A percentile compares a stretch with the other conserved stretches of the same genome.
Conservation (phyloP, 2,113 vertebrate genomes). For the Misgurnus anguillicaudatus region DNA sequence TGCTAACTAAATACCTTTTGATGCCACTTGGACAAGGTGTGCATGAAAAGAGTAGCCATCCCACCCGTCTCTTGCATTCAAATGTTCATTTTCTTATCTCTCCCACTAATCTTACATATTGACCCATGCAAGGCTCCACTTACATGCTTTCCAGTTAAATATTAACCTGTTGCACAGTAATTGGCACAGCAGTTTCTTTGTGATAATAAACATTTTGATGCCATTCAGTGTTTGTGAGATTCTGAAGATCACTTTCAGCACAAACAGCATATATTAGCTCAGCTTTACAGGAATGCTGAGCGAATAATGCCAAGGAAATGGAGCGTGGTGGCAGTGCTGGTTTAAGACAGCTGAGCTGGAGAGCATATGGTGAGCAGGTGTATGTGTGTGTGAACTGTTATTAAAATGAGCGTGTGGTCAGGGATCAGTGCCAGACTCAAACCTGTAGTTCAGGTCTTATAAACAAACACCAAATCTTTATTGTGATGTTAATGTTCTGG, state of each 20-base stretch:
- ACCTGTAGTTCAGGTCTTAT: background rate
- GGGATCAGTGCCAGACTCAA: background rate
- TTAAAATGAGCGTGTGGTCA: background rate
- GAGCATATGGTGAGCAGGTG: conserved; percentile 1
- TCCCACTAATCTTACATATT: conserved; percentile 14
- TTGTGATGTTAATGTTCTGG: background rate
- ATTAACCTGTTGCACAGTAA: conserved; percentile 19
- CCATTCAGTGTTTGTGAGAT: conserved; percentile 31
- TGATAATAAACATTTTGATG: background rate
- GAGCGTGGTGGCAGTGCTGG: background rate
- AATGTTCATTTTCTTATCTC: conserved; percentile 19
- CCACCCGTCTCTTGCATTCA: background rate
- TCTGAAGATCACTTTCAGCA: conserved; percentile 29
- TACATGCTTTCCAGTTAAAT: conserved; percentile 29
- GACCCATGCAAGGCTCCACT: background rate
- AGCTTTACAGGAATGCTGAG: conserved; percentile 25
- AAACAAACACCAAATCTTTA: background rate
- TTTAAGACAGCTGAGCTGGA: background rate
- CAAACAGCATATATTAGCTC: conserved; percentile 27
- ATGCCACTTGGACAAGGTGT: no score
- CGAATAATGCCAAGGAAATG: conserved; percentile 21
- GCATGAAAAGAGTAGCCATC: background rate
- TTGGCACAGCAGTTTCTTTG: background rate
- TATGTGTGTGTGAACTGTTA: conserved; percentile 12
- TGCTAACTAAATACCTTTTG: no score